Percentiles rank a stretch among this genome's conserved stretches.
Evolutionary conservation across 2,797 vertebrate species (phyloP).

Genomic region (Heteromormyrus szaboi): DNA sequence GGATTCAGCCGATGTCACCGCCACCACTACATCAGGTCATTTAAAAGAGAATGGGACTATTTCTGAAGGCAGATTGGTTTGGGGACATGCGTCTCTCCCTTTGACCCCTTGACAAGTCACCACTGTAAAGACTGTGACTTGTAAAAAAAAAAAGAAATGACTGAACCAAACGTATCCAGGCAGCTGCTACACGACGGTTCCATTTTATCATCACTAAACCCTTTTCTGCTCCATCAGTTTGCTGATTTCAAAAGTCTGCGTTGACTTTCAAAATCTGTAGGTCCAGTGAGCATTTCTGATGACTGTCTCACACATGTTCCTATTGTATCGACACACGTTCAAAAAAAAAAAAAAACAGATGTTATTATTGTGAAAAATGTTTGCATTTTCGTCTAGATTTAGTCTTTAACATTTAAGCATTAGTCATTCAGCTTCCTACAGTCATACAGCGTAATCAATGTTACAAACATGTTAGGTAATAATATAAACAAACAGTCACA

Average conservation of each 20-base stretch:
- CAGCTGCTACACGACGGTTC: slow-evolving; percentile 80
- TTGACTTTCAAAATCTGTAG: slow-evolving; percentile 37
- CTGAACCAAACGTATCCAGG: slow-evolving; percentile 65
- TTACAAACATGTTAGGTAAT: neutral
- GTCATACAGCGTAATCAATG: neutral
- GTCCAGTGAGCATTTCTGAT: slow-evolving; percentile 57
- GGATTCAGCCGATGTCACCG: slow-evolving; percentile 60
- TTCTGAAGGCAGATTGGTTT: slow-evolving; percentile 86
- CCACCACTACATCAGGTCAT: slow-evolving; percentile 70
- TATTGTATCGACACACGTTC: slow-evolving; percentile 52
- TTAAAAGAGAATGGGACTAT: slow-evolving; percentile 81
- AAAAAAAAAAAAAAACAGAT: neutral
- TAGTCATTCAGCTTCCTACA: neutral
- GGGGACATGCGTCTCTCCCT: slow-evolving; percentile 76
- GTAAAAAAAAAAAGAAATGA: slow-evolving; percentile 72
- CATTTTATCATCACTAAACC: slow-evolving; percentile 51
- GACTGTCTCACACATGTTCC: slow-evolving; percentile 64
- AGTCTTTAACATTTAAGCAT: neutral
- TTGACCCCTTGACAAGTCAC: slow-evolving; percentile 82
- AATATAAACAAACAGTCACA: neutral
- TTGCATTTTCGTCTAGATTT: neutral
- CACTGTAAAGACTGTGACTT: slow-evolving; percentile 76
- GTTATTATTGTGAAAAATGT: slow-evolving; percentile 27
- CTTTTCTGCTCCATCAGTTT: slow-evolving; percentile 67
- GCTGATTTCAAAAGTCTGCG: slow-evolving; percentile 64